These are phyloP conservation scores for Cettia cetti DNA, from an alignment of 2,113 vertebrate genomes.

Conservation along the genomic window DNA sequence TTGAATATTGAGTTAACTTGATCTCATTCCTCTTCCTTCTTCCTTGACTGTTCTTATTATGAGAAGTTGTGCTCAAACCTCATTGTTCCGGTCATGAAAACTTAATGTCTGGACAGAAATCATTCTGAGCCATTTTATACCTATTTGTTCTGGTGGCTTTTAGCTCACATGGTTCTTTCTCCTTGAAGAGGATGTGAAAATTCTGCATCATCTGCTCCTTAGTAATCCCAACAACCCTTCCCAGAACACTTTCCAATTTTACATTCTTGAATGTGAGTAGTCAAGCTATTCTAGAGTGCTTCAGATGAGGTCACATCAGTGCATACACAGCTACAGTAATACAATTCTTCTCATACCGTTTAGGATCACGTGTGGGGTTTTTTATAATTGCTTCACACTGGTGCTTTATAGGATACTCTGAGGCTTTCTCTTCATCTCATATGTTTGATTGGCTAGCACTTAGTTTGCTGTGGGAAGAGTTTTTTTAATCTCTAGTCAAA, in stretches of 20 bases:
- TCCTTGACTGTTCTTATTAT: background rate
- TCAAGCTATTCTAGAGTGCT: background rate
- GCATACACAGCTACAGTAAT: background rate
- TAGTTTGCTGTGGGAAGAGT: background rate
- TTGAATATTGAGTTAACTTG: slow-evolving; percentile 28
- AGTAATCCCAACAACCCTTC: background rate
- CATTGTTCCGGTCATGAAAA: background rate
- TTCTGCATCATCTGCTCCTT: background rate
- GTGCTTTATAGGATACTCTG: background rate
- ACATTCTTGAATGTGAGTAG: background rate
- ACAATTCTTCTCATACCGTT: background rate
- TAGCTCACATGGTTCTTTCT: background rate
- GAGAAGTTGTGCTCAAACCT: background rate
- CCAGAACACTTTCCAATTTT: background rate
- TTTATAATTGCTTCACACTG: background rate
- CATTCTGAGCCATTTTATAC: background rate
- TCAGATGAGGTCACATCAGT: background rate
- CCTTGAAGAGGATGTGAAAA: background rate
- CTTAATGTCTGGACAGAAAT: background rate
- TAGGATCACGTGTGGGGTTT: background rate
- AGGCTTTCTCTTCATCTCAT: background rate
- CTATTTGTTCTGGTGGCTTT: background rate
- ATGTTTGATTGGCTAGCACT: background rate
- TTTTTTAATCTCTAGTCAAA: background rate
- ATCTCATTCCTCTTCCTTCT: background rate